phyloP scores from a whole-genome alignment of 2,888 invertebrate species.

The Caenorhabditis imperialis region DNA sequence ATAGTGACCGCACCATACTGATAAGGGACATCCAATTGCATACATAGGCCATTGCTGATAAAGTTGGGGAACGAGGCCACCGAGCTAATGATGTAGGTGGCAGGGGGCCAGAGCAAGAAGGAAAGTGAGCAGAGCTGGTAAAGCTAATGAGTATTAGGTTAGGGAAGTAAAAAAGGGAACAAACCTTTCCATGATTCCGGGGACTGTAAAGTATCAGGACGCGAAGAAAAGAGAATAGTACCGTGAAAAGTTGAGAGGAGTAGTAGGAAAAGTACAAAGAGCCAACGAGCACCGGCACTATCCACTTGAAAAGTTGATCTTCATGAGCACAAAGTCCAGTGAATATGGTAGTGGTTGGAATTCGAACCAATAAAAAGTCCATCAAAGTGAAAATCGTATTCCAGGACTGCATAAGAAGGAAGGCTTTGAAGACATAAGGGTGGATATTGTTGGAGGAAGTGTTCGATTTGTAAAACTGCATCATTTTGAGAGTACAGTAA shows the following conservation, averaged over 20 bases:
- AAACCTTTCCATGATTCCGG: constrained; percentile 22
- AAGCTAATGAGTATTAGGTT: constrained; percentile 8
- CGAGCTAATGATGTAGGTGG: constrained; percentile 19
- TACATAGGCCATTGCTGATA: constrained; percentile 13
- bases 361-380: constrained; percentile 32
- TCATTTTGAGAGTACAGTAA: constrained; percentile 22
- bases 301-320: background rate
- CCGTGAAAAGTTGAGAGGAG: constrained; percentile 31
- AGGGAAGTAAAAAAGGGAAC: background rate
- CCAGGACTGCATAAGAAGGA: constrained; percentile 40
- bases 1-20: constrained; percentile 32
- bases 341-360: constrained; percentile 24
- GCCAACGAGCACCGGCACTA: constrained; percentile 8
- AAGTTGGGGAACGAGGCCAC: constrained; percentile 18
- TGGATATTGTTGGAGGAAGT: constrained; percentile 15
- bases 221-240: constrained; percentile 30
- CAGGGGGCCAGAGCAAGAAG: constrained; percentile 14
- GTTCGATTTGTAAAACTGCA: background rate
- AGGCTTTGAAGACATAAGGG: constrained; percentile 33
- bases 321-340: constrained; percentile 27
- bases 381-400: constrained; percentile 7
- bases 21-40: constrained; percentile 26
- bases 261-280: constrained; percentile 22
- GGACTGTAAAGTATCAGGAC: constrained; percentile 26
- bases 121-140: constrained; percentile 22